Base-by-base conservation (phyloP, 2,113 vertebrate genomes). In the Cynoglossus semilaevis region DNA sequence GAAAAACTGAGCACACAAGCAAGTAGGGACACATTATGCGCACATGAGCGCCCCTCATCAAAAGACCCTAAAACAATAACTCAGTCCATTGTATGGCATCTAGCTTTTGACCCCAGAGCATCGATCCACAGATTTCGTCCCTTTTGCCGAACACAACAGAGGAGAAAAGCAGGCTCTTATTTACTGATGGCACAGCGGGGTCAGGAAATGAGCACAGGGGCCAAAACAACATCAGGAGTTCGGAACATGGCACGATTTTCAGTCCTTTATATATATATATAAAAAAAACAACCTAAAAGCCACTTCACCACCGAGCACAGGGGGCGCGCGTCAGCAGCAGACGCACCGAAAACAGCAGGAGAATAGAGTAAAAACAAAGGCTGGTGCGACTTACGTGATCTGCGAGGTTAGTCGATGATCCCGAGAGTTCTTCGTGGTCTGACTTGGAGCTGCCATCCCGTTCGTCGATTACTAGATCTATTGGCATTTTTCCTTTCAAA, bases 401-500 rank as follows among this genome's bases (percentile, higher is more conserved):
- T 12, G 96, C 95, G 61, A 99, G 93, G 85, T 98, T 99, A 72
- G 96, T 98, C 75, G 97, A 99, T 67, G 97, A 99, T 89, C 97
- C 97, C 80, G 97, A 99, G 76, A 99, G 94, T 85, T 99, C 97
- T 90, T 99, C 97, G 6, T 98, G 96, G 80, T 99, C 97, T 85
- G 96, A 98, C 87, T 99, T 99, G 52, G 96, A 98, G 89, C 92
- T 99, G 87, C 96, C 96, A 81, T 99, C 97, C 86, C 96, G 93
- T 85, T 99, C 96, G 82, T 99, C 97, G 80, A 99, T 99, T 82
- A 99, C 97, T 57, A 99, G 93, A 89, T 99, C 97, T 89, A 99
- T 99, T 85, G 97, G 97, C 97, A 99, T 99, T 93, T 99, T 99
- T 88, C 96, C 96, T 94, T 99, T 99, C 92, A 99, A 95, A 93